A percentile compares a stretch with the other conserved stretches of the same genome.
These are phyloP conservation scores for Scomber colias DNA, from an alignment of 2,113 vertebrate species.

Conservation along the genomic window DNA sequence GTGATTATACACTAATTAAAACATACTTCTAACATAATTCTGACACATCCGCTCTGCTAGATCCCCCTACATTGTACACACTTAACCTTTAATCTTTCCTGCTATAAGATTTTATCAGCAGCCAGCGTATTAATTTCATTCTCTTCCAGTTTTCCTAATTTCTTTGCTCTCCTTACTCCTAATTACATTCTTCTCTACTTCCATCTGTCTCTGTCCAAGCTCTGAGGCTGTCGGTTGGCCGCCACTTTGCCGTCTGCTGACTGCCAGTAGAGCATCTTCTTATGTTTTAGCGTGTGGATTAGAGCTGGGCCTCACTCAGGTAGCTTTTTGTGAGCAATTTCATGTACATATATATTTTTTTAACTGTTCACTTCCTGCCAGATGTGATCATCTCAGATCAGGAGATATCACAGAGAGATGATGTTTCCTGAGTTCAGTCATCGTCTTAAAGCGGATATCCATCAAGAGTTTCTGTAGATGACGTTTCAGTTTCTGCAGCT, in stretches of 20 bases:
- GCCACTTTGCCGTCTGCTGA: not conserved
- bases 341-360: not conserved
- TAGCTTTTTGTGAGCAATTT: slow-evolving; percentile 7
- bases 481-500: slow-evolving; percentile 3
- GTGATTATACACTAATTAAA: too few species aligned
- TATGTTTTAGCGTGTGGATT: not conserved
- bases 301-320: not conserved
- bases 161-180: slow-evolving; percentile 31
- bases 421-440: not conserved
- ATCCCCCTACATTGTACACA: too few species aligned
- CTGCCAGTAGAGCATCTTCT: slow-evolving; percentile 28
- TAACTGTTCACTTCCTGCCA: too few species aligned
- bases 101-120: too few species aligned
- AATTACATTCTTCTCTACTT: slow-evolving; percentile 31
- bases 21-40: too few species aligned
- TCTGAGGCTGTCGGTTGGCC: not conserved
- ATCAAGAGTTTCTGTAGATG: not conserved
- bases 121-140: too few species aligned
- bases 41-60: too few species aligned
- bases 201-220: slow-evolving; percentile 30
- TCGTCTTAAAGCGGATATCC: not conserved
- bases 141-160: not conserved
- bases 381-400: too few species aligned
- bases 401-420: too few species aligned
- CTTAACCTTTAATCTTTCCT: too few species aligned